These are phyloP conservation scores for Dioctria linearis DNA, from an alignment of 2,888 invertebrate species.

Conservation along the genomic window DNA sequence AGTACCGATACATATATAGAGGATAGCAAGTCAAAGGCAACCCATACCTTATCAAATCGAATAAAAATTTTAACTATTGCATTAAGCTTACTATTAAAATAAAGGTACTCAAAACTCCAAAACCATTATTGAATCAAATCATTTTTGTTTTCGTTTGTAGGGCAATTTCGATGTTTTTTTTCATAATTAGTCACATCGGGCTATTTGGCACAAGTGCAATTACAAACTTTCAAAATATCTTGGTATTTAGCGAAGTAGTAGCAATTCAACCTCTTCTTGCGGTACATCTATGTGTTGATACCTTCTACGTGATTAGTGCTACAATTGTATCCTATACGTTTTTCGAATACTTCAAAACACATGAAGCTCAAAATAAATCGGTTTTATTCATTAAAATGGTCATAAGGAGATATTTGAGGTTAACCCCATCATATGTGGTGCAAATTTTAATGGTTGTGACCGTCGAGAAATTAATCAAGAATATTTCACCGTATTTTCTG, in stretches of 20 bases:
- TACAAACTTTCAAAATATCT: conserved; percentile 68
- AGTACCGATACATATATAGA: no score
- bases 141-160: conserved; percentile 44
- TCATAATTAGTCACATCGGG: conserved; percentile 73
- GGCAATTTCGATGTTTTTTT: conserved; percentile 73
- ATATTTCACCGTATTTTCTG: conserved; percentile 79
- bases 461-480: conserved; percentile 71
- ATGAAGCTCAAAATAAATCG: conserved; percentile 53
- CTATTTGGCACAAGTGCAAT: conserved; percentile 69
- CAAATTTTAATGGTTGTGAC: conserved; percentile 69
- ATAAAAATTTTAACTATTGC: no score
- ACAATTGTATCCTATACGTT: conserved; percentile 59
- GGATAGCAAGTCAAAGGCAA: no score
- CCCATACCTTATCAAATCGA: no score
- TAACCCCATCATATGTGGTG: conserved; percentile 76
- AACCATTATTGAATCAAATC: background rate
- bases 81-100: no score
- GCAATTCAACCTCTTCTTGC: conserved; percentile 70
- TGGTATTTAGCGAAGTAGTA: conserved; percentile 67
- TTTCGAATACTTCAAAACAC: conserved; percentile 58
- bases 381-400: conserved; percentile 59
- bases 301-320: conserved; percentile 68
- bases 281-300: conserved; percentile 72
- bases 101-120: no score
- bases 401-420: conserved; percentile 76